These are phyloP conservation scores for Procambarus virginalis DNA, from an alignment of 1,140 invertebrate genomes.

Conservation along the genomic window DNA sequence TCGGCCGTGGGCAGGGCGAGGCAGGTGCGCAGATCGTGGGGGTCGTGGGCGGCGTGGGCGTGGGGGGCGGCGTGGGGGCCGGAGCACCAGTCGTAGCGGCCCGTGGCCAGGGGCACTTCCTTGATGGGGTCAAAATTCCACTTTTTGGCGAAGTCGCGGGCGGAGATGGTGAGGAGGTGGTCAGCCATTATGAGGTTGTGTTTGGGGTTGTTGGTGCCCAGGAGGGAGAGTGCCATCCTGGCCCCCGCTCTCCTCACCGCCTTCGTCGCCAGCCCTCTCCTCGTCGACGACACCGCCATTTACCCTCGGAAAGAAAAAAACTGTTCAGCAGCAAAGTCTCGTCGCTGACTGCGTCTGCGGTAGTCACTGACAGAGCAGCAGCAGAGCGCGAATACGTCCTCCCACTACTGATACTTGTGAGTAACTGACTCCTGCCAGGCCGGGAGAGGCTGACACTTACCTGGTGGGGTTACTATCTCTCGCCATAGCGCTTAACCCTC, in stretches of 20 bases:
- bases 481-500: no score
- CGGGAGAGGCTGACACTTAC: no score
- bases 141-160: conserved; percentile 38
- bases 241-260: conserved; percentile 3
- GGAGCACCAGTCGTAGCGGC: conserved; percentile 16
- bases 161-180: conserved; percentile 20
- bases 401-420: no score
- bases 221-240: conserved; percentile 12
- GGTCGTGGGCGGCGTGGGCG: neutral
- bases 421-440: no score
- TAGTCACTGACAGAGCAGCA: no score
- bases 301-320: no score
- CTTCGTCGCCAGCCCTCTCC: no score
- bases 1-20: neutral
- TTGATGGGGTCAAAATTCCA: conserved; percentile 48
- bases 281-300: no score
- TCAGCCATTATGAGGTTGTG: conserved; percentile 18
- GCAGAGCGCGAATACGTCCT: no score
- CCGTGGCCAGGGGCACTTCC: neutral
- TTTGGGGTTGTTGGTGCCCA: conserved; percentile 17
- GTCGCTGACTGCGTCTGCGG: neutral
- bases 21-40: neutral
- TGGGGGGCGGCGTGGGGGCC: no score
- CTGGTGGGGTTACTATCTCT: no score
- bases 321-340: no score